Evolutionary conservation across 2,113 vertebrate species (phyloP).

Genomic region (Elgaria multicarinata): DNA sequence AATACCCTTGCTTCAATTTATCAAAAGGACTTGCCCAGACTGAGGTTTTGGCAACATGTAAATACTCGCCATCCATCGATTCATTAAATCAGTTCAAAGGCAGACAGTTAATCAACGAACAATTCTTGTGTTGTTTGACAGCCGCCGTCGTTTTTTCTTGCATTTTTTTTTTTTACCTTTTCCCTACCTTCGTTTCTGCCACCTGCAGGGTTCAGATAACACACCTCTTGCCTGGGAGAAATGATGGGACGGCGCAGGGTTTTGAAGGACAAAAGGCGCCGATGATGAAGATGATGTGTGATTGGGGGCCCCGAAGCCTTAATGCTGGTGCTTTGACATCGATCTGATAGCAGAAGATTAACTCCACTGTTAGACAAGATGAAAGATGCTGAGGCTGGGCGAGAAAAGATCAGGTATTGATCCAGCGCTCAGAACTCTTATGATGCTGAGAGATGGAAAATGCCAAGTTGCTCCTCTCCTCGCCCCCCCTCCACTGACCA

Average conservation of each 20-base stretch:
- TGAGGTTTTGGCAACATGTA: not conserved
- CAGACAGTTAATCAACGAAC: not conserved
- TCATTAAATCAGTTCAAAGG: not conserved
- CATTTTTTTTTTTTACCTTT: not conserved
- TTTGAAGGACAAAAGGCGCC: not conserved
- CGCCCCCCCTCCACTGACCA: no score
- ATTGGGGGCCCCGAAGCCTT: not conserved
- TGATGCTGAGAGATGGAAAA: not conserved
- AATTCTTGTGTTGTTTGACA: not conserved
- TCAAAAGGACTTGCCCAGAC: not conserved
- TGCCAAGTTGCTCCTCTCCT: not conserved
- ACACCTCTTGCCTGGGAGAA: not conserved
- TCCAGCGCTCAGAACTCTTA: not conserved
- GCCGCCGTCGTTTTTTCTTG: not conserved
- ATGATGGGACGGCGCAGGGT: not conserved
- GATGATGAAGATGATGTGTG: not conserved
- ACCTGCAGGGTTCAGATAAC: not conserved
- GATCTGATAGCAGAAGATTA: slow-evolving; percentile 19
- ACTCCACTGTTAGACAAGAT: not conserved
- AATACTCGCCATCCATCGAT: not conserved
- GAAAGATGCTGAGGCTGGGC: slow-evolving; percentile 4
- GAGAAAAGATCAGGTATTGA: slow-evolving; percentile 24
- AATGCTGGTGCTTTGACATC: not conserved
- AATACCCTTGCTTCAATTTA: no score
- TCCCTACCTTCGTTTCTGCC: not conserved